Percentiles rank a stretch among this genome's conserved stretches.
Evolutionary conservation across 2,888 invertebrate genomes (phyloP).

Genomic region (Tipula unca): DNA sequence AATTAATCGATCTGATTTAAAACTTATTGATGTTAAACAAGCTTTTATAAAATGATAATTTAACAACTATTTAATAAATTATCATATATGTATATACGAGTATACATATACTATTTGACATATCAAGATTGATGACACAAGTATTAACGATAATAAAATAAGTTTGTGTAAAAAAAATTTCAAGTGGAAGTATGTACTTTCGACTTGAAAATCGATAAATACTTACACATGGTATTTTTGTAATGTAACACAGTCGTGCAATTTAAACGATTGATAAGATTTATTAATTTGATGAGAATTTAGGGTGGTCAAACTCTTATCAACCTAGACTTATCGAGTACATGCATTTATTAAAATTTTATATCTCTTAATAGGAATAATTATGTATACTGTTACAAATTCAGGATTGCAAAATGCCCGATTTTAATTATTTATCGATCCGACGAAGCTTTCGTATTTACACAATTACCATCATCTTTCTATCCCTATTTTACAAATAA

Average conservation of each 20-base stretch:
- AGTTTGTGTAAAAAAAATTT: neutral
- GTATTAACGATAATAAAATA: neutral
- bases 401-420: too few relatives aligned
- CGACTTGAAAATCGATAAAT: neutral
- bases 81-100: neutral
- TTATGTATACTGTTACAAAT: too few relatives aligned
- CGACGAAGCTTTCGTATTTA: too few relatives aligned
- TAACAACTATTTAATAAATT: neutral
- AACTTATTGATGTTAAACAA: neutral
- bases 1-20: neutral
- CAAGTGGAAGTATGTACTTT: neutral
- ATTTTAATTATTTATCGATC: too few relatives aligned
- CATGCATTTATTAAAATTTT: too few relatives aligned
- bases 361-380: too few relatives aligned
- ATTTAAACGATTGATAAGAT: neutral
- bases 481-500: too few relatives aligned
- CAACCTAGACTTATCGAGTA: neutral
- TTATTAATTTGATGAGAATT: neutral
- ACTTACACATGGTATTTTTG: neutral
- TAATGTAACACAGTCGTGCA: neutral
- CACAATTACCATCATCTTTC: too few relatives aligned
- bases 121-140: neutral
- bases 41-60: neutral
- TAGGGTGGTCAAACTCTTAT: neutral
- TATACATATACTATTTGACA: neutral